These are phyloP conservation scores for Leptonema lineaticorne DNA, from an alignment of 1,140 invertebrate species.

Conservation along the genomic window DNA sequence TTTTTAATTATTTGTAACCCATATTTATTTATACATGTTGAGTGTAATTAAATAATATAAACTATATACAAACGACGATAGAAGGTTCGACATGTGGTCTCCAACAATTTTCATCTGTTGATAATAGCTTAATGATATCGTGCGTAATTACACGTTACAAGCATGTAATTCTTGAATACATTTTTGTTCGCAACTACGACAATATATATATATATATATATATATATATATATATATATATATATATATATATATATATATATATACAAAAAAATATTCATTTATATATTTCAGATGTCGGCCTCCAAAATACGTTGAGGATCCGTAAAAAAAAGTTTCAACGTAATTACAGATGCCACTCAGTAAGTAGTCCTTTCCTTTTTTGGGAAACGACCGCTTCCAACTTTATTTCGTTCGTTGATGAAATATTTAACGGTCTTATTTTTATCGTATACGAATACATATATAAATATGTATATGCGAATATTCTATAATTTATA, in stretches of 20 bases:
- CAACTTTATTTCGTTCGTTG: neutral
- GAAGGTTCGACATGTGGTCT: neutral
- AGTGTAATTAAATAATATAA: neutral
- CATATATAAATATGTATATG: too few relatives aligned
- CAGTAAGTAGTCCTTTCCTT: neutral
- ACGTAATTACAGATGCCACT: neutral
- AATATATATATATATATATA: too few relatives aligned
- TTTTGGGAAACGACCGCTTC: neutral
- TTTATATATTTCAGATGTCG: too few relatives aligned
- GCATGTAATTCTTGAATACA: too few relatives aligned
- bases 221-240: too few relatives aligned
- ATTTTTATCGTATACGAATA: neutral
- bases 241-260: too few relatives aligned
- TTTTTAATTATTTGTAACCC: neutral
- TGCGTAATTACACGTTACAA: neutral
- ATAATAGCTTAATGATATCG: neutral
- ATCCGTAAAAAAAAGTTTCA: neutral
- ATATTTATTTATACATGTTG: neutral
- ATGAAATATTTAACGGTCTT: neutral
- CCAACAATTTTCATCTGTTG: neutral
- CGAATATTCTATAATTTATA: too few relatives aligned
- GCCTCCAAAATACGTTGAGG: neutral
- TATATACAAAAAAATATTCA: too few relatives aligned
- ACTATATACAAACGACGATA: neutral
- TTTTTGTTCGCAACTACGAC: neutral